Base-by-base conservation (phyloP, 1,140 invertebrate species). In the Drosophila repleta region DNA sequence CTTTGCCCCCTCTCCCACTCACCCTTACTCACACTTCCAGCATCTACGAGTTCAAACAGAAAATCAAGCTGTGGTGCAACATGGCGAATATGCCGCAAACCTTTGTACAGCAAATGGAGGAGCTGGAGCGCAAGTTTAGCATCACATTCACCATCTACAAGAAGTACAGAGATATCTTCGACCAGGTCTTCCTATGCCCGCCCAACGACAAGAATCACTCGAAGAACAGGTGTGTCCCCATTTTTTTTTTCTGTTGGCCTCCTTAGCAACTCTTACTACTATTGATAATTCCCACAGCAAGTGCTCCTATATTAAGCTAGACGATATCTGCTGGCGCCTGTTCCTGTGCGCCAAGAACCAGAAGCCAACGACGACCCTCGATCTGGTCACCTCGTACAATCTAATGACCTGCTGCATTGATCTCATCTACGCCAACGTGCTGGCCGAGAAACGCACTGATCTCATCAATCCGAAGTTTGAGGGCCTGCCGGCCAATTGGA, bases 21-120 rank as follows among this genome's bases (percentile, higher is more conserved):
- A 11, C 32, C 2, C 24, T 26, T 6, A 29, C 5, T 1, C 2
- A 29, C 29, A 29, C 29, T 35, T 35, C 10, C 32, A 97, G 96
- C 81, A 93, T 99, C 41, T 96, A 97, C 65, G 96, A 99, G 74
- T 99, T 99, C 93, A 99, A 99, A 91, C 95, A 95, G 48, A 99
- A 99, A 93, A 98, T 98, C 82, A 97, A 97, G 90, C 96, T 96
- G 85, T 99, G 98, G 98, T 95, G 96, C 46, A 97, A 98, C 78
- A 99, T 99, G 97, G 95, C 97, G 0, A 96, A 96, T 74, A 94
- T 98, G 90, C 94, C 96, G 0, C 94, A 95, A 73, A 96, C 97
- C 45, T 97, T 99, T 84, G 93, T 95, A 61, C 94, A 95, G 18
- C 97, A 97, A 92, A 96, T 99, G 52, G 95, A 97, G 52, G 94